Base-by-base conservation (phyloP, 2,888 invertebrate genomes). In the Listrodromus nycthemerus region DNA sequence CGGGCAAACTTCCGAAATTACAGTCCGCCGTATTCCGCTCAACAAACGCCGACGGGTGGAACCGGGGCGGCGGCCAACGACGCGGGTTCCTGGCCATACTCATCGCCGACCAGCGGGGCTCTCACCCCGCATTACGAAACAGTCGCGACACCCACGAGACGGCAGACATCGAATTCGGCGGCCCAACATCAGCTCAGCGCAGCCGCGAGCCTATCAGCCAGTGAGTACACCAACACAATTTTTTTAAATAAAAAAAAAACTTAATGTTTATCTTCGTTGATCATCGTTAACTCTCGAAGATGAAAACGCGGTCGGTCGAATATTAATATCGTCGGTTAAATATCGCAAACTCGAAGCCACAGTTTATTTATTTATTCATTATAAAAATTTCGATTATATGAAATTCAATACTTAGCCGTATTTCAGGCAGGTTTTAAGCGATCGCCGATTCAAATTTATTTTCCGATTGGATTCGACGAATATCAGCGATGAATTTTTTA, bases 211-310 rank as follows among this genome's bases (percentile, higher is more conserved):
- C 94, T 97, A 86, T 95, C 96, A 90, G 96, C 96, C 93, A 95
- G 97, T 97, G 94, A 96, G 97, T 95, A 92, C 67, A 50, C 19
- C n/a, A n/a, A n/a, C n/a, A n/a, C n/a, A n/a, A n/a, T n/a, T n/a
- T n/a, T n/a, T n/a, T n/a, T n/a, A n/a, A n/a, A n/a, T 21, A 16
- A 19, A 55, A 27, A 30, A 30, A 37, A 37, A 65, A 58, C 78
- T 52, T 48, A 52, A 55, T 27, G 10, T 37, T 65, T 8, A 6
- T 30, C 3, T 52, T 65, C 30, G 63, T 37, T 50, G 21, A 13
- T 21, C 13, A 21, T 69, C n/a, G n/a, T n/a, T n/a, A n/a, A n/a
- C n/a, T n/a, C n/a, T n/a, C n/a, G n/a, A n/a, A n/a, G n/a, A n/a
- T n/a, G n/a, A n/a, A n/a, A n/a, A n/a, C n/a, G n/a, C 81, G 76